These are phyloP conservation scores for Rhincodon typus DNA, from an alignment of 2,797 vertebrate species.

Conservation along the genomic window DNA sequence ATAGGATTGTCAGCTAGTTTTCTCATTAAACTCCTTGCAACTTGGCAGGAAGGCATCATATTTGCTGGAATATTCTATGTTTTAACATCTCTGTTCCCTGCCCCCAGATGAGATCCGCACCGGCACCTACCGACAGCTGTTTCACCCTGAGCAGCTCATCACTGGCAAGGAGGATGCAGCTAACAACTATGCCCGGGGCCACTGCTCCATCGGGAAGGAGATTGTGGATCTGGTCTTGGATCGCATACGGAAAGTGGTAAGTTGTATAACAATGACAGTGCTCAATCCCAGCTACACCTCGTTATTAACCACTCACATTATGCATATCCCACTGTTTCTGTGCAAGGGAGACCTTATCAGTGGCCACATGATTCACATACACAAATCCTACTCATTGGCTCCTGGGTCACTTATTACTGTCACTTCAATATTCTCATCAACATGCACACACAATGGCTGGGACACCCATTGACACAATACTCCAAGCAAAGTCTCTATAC, in stretches of 20 bases:
- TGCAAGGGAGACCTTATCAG: too few species aligned
- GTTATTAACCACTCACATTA: too few species aligned
- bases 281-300: neutral
- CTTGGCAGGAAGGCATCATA: neutral
- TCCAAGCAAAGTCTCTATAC: too few species aligned
- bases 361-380: too few species aligned
- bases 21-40: neutral
- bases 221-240: slow-evolving; percentile 12
- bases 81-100: neutral
- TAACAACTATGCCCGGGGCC: slow-evolving; percentile 9
- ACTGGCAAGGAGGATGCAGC: neutral
- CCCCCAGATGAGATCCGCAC: neutral
- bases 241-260: neutral
- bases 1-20: neutral
- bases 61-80: neutral
- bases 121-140: slow-evolving; percentile 12
- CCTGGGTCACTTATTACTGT: neutral
- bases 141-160: slow-evolving; percentile 19
- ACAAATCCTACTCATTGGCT: too few species aligned
- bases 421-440: neutral
- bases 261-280: neutral
- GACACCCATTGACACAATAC: neutral
- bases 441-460: neutral
- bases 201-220: neutral
- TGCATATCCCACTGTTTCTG: too few species aligned